Evolutionary conservation across 2,113 vertebrate genomes (phyloP).

Genomic region (Saccopteryx bilineata): DNA sequence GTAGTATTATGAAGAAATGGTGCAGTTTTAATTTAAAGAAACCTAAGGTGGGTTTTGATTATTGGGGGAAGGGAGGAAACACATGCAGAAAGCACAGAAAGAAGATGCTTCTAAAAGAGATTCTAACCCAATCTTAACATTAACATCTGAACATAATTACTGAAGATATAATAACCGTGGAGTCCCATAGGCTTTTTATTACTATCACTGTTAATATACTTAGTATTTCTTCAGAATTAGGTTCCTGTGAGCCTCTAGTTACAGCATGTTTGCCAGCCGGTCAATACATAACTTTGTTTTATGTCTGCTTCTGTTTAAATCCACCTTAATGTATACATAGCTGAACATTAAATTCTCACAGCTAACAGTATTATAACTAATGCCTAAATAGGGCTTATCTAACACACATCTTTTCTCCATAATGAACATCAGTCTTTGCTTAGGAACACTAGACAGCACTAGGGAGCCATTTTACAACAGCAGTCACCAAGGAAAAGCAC

Average conservation of each 20-base stretch:
- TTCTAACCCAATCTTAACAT: background rate
- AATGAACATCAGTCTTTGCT: background rate
- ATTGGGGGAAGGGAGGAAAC: background rate
- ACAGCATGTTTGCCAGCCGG: background rate
- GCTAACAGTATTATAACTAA: background rate
- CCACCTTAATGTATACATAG: background rate
- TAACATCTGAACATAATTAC: background rate
- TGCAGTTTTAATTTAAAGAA: conserved; percentile 32
- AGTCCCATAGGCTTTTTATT: conserved; percentile 11
- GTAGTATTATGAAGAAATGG: background rate
- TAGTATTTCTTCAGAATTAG: background rate
- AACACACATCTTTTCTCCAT: background rate
- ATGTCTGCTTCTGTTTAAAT: background rate
- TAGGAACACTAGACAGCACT: background rate
- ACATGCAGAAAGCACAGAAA: background rate
- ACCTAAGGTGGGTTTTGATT: conserved; percentile 44
- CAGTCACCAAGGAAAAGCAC: background rate
- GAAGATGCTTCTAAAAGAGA: background rate
- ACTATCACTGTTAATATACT: background rate
- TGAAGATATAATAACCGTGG: background rate
- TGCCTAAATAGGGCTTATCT: background rate
- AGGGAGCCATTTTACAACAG: background rate
- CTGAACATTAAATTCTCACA: background rate
- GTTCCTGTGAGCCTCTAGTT: background rate
- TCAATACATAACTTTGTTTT: background rate